A percentile compares a stretch with the other conserved stretches of the same genome.
phyloP scores from a whole-genome alignment of 1,140 invertebrate genomes.

The Semibalanus balanoides region DNA sequence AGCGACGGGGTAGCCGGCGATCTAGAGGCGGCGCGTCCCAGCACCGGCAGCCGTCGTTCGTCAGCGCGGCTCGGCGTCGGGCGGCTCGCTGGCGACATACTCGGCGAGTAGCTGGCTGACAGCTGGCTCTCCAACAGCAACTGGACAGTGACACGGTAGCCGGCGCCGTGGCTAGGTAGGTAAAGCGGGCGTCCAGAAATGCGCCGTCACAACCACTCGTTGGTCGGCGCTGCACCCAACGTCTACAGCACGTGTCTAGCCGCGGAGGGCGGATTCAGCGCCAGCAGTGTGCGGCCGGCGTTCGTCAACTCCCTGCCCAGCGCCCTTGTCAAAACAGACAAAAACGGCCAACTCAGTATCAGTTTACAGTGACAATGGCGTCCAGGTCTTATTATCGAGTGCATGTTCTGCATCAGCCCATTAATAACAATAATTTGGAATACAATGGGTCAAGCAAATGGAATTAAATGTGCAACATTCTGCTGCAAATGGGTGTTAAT shows the following conservation, averaged over 20 bases:
- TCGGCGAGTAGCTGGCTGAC: conserved; percentile 24
- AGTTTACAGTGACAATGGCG: too few relatives aligned
- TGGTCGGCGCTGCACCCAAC: conserved; percentile 24
- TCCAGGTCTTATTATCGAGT: too few relatives aligned
- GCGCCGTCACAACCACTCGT: conserved; percentile 25
- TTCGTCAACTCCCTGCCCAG: conserved; percentile 31
- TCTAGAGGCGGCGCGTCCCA: not conserved
- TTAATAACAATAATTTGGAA: too few relatives aligned
- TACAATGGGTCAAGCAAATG: too few relatives aligned
- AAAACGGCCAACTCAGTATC: too few relatives aligned
- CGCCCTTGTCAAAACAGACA: too few relatives aligned
- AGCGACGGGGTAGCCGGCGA: conserved; percentile 10
- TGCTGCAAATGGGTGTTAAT: too few relatives aligned
- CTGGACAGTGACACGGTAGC: conserved; percentile 33
- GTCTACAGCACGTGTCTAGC: conserved; percentile 29
- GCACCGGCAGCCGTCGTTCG: not conserved
- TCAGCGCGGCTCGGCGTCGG: not conserved
- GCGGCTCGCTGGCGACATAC: not conserved
- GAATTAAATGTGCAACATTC: too few relatives aligned
- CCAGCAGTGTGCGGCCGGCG: conserved; percentile 34
- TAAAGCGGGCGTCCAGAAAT: conserved; percentile 33
- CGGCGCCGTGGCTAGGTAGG: conserved; percentile 34
- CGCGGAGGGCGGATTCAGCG: conserved; percentile 33
- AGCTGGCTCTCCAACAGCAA: conserved; percentile 28
- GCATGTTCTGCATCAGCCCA: too few relatives aligned